These are phyloP conservation scores for Limanda limanda DNA, from an alignment of 2,113 vertebrate species.

Conservation along the genomic window DNA sequence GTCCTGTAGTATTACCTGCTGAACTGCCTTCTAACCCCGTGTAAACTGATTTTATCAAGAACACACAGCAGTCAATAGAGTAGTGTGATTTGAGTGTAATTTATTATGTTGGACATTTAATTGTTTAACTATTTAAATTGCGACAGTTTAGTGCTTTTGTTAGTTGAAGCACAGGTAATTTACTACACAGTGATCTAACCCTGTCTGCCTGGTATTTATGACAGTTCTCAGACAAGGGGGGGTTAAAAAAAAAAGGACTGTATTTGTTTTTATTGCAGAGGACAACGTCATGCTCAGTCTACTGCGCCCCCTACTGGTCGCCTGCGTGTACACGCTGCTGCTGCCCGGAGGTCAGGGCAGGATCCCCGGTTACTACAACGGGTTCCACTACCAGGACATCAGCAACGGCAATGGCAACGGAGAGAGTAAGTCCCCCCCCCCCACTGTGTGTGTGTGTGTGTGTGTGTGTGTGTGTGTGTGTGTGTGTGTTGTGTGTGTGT, in stretches of 20 bases:
- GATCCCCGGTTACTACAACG: constrained; percentile 83
- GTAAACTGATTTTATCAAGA: background rate
- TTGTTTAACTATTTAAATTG: background rate
- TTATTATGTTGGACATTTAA: too few species aligned
- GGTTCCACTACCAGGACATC: constrained; percentile 89
- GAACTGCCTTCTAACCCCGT: too few species aligned
- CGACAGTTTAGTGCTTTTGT: background rate
- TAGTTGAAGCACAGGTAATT: background rate
- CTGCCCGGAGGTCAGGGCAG: constrained; percentile 39
- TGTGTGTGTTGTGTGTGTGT: background rate
- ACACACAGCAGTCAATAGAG: background rate
- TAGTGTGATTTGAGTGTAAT: accelerated
- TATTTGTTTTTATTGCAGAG: background rate
- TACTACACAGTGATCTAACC: background rate
- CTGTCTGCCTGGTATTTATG: constrained; percentile 19
- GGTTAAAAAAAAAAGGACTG: constrained; percentile 1
- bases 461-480: too few species aligned
- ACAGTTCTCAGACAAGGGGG: background rate
- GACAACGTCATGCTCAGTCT: constrained; percentile 57
- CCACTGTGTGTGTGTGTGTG: too few species aligned
- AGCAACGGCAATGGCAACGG: constrained; percentile 78
- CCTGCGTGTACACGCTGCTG: constrained; percentile 56
- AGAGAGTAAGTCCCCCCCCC: constrained; percentile 74
- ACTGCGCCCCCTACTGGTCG: constrained; percentile 73
- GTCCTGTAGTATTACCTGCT: background rate